Percentiles rank a stretch among this genome's conserved stretches.
phyloP scores from a whole-genome alignment of 37 sponge, comb jelly and placozoan genomes.

The Sycon ciliatum region DNA sequence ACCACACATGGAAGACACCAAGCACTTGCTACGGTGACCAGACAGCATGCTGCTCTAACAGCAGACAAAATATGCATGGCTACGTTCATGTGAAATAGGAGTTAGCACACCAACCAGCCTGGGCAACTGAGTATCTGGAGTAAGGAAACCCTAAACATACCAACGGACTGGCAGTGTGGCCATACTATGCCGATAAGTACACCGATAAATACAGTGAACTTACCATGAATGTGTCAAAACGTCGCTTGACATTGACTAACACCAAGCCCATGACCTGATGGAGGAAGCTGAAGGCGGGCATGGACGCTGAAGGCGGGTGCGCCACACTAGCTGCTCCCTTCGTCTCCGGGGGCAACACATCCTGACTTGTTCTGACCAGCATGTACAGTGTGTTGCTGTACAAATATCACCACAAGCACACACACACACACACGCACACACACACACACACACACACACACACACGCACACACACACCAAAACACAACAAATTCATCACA shows the following conservation, averaged over 20 bases:
- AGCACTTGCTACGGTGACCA: too few species aligned
- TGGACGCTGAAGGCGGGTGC: too few species aligned
- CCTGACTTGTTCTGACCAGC: constrained; percentile 50
- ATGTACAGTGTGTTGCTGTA: constrained; percentile 66
- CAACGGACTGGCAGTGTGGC: too few species aligned
- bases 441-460: constrained; percentile 5
- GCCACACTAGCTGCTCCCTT: too few species aligned
- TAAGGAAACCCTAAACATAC: too few species aligned
- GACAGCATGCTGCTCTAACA: too few species aligned
- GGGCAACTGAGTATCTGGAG: too few species aligned
- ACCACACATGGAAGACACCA: too few species aligned
- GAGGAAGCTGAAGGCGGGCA: constrained; percentile 33
- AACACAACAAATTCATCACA: too few species aligned
- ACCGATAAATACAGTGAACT: constrained; percentile 9
- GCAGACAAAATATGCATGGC: too few species aligned
- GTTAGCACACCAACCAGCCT: too few species aligned
- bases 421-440: constrained; percentile 1
- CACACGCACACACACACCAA: neutral
- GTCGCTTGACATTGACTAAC: constrained; percentile 40
- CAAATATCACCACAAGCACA: neutral
- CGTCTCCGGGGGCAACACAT: constrained; percentile 36
- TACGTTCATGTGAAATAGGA: too few species aligned
- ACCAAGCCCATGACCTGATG: constrained; percentile 45
- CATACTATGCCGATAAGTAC: neutral
- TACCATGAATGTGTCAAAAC: constrained; percentile 72